A percentile compares a stretch with the other conserved stretches of the same genome.
These are phyloP conservation scores for Aphelocoma coerulescens DNA, from an alignment of 2,113 vertebrate species.

Conservation along the genomic window DNA sequence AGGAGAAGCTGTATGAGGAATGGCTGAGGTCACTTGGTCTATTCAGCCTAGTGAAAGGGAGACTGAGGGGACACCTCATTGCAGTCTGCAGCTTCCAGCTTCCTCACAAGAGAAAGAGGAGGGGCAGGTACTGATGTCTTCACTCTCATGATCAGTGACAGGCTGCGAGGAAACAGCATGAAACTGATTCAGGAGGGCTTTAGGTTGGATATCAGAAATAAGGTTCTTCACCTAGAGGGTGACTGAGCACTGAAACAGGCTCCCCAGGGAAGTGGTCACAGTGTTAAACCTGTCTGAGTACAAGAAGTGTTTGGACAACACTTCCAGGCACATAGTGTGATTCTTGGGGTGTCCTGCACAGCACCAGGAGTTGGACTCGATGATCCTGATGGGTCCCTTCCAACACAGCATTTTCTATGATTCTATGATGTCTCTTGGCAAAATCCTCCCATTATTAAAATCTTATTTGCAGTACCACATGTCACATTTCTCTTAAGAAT, in stretches of 20 bases:
- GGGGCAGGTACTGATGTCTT: not conserved
- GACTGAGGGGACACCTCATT: not conserved
- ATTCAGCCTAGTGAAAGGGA: not conserved
- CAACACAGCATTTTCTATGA: not conserved
- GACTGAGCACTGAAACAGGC: not conserved
- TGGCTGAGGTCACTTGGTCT: not conserved
- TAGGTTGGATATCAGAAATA: not conserved
- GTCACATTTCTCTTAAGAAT: not conserved
- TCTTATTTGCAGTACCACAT: not conserved
- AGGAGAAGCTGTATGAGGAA: not conserved
- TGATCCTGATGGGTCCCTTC: not conserved
- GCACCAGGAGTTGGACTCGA: not conserved
- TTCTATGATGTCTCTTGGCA: not conserved
- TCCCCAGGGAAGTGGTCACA: not conserved
- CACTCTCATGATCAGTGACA: not conserved
- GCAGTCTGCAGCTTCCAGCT: not conserved
- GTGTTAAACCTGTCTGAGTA: not conserved
- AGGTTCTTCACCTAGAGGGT: not conserved
- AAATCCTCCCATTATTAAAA: not conserved
- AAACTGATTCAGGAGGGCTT: not conserved
- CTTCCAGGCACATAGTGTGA: not conserved
- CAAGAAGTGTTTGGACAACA: not conserved
- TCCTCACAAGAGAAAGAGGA: not conserved
- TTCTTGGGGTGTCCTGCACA: not conserved
- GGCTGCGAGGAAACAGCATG: too few species aligned